These are phyloP conservation scores for Misgurnus mizolepis DNA, from an alignment of 2,113 vertebrate species.

Conservation along the genomic window DNA sequence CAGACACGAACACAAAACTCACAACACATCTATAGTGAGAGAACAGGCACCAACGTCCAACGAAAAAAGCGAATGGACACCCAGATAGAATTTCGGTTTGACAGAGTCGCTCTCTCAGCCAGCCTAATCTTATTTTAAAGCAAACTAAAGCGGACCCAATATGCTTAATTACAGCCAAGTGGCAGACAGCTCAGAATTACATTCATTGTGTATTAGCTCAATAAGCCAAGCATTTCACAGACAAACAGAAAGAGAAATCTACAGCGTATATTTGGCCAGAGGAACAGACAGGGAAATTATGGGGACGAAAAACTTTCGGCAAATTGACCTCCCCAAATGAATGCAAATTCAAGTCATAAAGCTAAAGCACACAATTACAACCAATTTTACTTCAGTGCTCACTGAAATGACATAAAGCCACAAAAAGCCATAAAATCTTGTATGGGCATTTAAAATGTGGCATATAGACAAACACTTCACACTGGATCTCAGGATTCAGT, in stretches of 20 bases:
- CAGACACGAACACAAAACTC: constrained; percentile 36
- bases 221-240: constrained; percentile 43
- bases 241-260: constrained; percentile 34
- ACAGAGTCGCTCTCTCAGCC: constrained; percentile 10
- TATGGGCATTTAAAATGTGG: not conserved
- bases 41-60: constrained; percentile 8
- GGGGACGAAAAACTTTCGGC: constrained; percentile 48
- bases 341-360: not conserved
- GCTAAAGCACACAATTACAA: constrained; percentile 19
- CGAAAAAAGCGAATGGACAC: constrained; percentile 6
- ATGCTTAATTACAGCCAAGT: constrained; percentile 45
- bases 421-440: not conserved
- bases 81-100: constrained; percentile 30
- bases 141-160: constrained; percentile 20
- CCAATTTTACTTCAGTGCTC: not conserved
- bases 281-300: constrained; percentile 38
- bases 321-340: not conserved
- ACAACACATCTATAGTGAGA: constrained; percentile 29
- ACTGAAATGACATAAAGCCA: not conserved
- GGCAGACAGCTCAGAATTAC: constrained; percentile 8
- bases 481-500: no score
- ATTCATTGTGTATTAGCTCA: constrained; percentile 28
- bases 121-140: constrained; percentile 39
- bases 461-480: not conserved
- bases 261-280: constrained; percentile 23